Conservation (phyloP, 2,113 vertebrate species). For the Myodes glareolus region DNA sequence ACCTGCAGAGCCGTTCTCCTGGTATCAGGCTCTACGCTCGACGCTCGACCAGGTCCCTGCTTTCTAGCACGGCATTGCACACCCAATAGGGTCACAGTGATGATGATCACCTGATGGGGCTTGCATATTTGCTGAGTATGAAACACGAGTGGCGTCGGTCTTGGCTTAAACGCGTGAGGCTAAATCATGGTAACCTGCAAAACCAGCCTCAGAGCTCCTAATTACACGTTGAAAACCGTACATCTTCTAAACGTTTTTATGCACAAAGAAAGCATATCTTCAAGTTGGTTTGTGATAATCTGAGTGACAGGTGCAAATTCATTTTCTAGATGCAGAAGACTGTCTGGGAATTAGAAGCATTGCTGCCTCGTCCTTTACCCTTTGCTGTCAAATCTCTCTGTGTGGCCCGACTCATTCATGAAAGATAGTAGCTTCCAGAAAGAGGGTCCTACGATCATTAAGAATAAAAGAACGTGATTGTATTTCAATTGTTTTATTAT, state of each 20-base stretch:
- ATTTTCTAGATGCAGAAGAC: neutral
- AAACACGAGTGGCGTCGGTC: neutral
- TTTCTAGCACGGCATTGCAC: neutral
- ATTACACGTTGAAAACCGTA: neutral
- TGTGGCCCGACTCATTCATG: conserved; percentile 1
- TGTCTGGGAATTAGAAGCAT: conserved; percentile 7
- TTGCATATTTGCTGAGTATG: neutral
- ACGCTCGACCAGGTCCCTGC: neutral
- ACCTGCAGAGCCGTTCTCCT: neutral
- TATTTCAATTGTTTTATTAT: neutral
- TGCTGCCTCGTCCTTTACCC: neutral
- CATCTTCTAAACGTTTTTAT: neutral
- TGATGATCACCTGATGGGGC: neutral
- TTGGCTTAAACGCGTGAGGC: neutral
- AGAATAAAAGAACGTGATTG: neutral
- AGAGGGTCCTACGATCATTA: neutral
- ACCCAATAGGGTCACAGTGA: neutral
- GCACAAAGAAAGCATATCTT: conserved; percentile 16
- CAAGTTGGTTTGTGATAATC: neutral
- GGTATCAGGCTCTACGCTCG: neutral
- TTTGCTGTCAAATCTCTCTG: neutral
- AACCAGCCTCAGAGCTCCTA: neutral
- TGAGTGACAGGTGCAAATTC: neutral
- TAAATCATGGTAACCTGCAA: conserved; percentile 26
- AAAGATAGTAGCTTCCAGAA: neutral